A percentile compares a stretch with the other conserved stretches of the same genome.
These are phyloP conservation scores for Hyalella azteca DNA, from an alignment of 2,888 invertebrate species.

Conservation along the genomic window DNA sequence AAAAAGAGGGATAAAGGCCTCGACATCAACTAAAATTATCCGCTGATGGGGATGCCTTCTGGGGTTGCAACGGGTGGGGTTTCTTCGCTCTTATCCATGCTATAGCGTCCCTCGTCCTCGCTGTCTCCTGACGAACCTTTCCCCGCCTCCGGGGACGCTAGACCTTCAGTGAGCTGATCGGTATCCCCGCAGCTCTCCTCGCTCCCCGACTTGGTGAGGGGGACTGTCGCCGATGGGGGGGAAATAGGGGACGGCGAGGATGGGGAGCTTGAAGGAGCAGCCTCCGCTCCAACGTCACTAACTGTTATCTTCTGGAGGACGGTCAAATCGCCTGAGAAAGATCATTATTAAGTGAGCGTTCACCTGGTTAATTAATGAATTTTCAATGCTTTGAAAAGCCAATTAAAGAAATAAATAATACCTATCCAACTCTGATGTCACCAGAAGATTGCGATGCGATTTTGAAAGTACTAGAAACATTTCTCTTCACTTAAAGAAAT, in stretches of 20 bases:
- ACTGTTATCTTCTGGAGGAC: neutral
- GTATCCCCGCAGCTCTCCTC: slow-evolving; percentile 47
- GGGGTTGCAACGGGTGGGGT: slow-evolving; percentile 37
- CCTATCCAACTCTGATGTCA: too few relatives aligned
- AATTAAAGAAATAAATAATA: too few relatives aligned
- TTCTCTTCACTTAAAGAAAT: too few relatives aligned
- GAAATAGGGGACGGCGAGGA: slow-evolving; percentile 17
- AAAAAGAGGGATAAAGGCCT: neutral
- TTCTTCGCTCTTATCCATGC: slow-evolving; percentile 40
- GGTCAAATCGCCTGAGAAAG: neutral
- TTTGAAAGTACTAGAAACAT: too few relatives aligned
- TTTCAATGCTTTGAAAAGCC: too few relatives aligned
- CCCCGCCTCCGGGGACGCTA: slow-evolving; percentile 20
- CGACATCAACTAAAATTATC: slow-evolving; percentile 34
- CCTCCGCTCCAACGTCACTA: neutral
- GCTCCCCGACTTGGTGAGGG: slow-evolving; percentile 41
- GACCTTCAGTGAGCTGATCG: slow-evolving; percentile 23
- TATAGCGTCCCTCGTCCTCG: slow-evolving; percentile 43
- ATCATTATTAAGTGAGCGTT: too few relatives aligned
- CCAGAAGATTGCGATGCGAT: too few relatives aligned
- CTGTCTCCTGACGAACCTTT: slow-evolving; percentile 39
- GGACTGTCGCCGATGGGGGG: slow-evolving; percentile 13
- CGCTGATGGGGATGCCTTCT: slow-evolving; percentile 52
- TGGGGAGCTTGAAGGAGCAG: slow-evolving; percentile 6
- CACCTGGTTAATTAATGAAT: too few relatives aligned